Base-by-base conservation (phyloP, 1,140 invertebrate genomes). In the Cardiocondyla obscurior region DNA sequence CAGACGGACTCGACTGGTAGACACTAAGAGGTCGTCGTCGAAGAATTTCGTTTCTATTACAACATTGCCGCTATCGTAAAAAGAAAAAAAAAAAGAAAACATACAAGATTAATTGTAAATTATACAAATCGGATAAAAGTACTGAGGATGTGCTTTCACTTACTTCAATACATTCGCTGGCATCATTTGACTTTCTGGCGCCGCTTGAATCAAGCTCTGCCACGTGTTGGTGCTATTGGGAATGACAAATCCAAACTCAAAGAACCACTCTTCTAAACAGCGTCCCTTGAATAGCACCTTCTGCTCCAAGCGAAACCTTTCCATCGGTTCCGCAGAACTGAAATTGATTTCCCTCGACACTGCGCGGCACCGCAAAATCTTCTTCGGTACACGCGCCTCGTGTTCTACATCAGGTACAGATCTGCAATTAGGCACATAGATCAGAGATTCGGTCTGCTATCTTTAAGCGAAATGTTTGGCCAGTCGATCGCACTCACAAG, bases 151-250 rank as follows among this genome's bases (percentile, higher is more conserved):
- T 22, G 3, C 12, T 3, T 49, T 6, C 6, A 92, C 94, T 94
- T 95, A 98, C 97, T 98, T 99, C 85, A 99, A 95, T 84, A 99
- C 96, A 94, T 98, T 98, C 1, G 99, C 98, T 53, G 99, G 99
- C 98, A 99, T 99, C 99, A 99, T 99, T 95, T 99, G 98, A 83
- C 98, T 99, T 94, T 99, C 99, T 3, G 99, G 99, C 0, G 99
- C 99, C 46, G 99, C 99, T 95, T 99, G 98, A 88, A 99, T 99
- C 22, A 98, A 95, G 79, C 97, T 99, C 93, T 99, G 99, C 99
- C 99, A 99, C 4, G 99, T 99, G 94, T 99, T 99, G 55, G 99
- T 99, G 22, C 99, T 99, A 89, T 99, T 98, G 22, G 99, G 98
- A 90, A 99, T 99, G 1, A 99, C 99, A 94, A 98, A 99, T 51